Conservation (phyloP, 2,888 invertebrate species). For the Keiferia lycopersicella region DNA sequence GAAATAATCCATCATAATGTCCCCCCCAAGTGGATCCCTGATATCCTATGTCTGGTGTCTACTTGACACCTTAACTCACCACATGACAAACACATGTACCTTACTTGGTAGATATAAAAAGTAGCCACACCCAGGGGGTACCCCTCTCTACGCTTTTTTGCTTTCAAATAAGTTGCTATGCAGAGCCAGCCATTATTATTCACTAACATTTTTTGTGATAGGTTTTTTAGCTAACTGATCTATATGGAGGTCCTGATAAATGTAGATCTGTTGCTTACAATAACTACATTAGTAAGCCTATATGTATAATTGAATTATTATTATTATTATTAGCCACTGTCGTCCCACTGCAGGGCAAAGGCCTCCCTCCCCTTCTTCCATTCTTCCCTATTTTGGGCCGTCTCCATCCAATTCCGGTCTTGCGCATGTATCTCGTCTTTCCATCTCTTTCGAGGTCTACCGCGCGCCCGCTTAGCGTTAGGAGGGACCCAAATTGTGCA, state of each 20-base stretch:
- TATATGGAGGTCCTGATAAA: slow-evolving; percentile 2
- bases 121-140: slow-evolving; percentile 12
- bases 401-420: too few relatives aligned
- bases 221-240: slow-evolving; percentile 12
- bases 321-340: too few relatives aligned
- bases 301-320: not conserved
- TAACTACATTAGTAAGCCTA: not conserved
- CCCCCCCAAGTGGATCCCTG: slow-evolving; percentile 25
- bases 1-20: slow-evolving; percentile 28
- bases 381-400: too few relatives aligned
- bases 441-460: too few relatives aligned
- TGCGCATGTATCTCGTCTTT: too few relatives aligned
- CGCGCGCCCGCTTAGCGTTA: too few relatives aligned
- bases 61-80: slow-evolving; percentile 12
- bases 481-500: too few relatives aligned
- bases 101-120: slow-evolving; percentile 1
- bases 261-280: not conserved
- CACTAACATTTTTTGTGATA: slow-evolving; percentile 9
- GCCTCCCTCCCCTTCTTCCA: too few relatives aligned
- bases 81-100: slow-evolving; percentile 21
- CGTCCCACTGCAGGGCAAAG: too few relatives aligned
- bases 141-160: not conserved
- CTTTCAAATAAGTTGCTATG: not conserved
- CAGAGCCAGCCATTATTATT: not conserved
- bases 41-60: slow-evolving; percentile 14